Evolutionary conservation across 2,113 vertebrate genomes (phyloP), one percentile per base, ranked within the genome.

Genomic region (Emydocephalus ijimae): DNA sequence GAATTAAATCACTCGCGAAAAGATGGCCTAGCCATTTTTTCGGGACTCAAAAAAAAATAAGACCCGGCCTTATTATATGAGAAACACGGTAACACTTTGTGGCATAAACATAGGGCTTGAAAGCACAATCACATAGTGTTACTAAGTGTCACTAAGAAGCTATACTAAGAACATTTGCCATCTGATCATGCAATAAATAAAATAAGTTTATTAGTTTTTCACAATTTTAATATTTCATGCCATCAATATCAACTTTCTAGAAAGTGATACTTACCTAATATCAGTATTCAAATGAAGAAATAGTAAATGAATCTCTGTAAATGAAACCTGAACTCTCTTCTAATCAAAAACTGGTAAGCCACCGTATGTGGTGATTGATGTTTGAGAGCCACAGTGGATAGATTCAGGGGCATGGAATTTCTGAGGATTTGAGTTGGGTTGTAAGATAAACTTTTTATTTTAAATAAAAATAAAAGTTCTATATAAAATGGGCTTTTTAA

Each of bases 211-310:
- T 50, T 74, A 45, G 34, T 20, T 34, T 1, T 14, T 85, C 85
- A 89, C 50, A 91, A 85, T 23, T 57, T 61, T 91, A 50, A 93
- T 93, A 0, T 5, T n/a, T 94, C 52, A 61, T 87, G 26, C 85
- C 90, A 94, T 93, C 74, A 26, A 12, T 93, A 45, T 92, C 6
- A 85, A 59, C 23, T 26, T 85, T 87, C 74, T 45, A 56, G 39
- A n/a, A 86, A 59, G 1, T 34, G 45, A 91, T 45, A 43, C 0
- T 91, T 0, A 90, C 23, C 89, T 26, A 26, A 34, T 61, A 69
- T 26, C 1, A 50, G 1, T 14, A 52, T 34, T 12, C 52, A 69
- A 88, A 26, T 48, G 12, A 59, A 54, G 52, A 39, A 45, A 34
- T 9, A 64, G n/a, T 48, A 52, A 52, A 81, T 52, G 20, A 89